Conservation (phyloP, 64 coral and sea anemone species). For the Montipora cactus region DNA sequence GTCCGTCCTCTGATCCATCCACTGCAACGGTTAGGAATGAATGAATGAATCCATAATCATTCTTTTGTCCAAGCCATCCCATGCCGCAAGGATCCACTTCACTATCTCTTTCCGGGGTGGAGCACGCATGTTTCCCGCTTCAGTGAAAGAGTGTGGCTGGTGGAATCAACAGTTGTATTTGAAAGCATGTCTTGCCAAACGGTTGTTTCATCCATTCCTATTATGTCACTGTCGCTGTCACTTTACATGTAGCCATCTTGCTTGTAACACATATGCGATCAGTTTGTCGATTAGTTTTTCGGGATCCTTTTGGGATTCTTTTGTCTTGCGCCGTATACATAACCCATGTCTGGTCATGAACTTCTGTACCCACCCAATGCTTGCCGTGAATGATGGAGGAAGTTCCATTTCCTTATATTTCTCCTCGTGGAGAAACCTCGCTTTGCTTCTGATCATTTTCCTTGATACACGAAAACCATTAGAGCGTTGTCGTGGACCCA, state of each 20-base stretch:
- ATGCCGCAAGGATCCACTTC: conserved; percentile 60
- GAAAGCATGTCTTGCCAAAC: too few species aligned
- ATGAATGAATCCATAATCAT: conserved; percentile 78
- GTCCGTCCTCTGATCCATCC: conserved; percentile 68
- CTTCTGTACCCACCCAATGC: conserved; percentile 52
- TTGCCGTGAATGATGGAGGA: conserved; percentile 77
- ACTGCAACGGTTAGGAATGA: conserved; percentile 63
- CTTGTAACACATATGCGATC: conserved; percentile 78
- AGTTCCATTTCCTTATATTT: conserved; percentile 77
- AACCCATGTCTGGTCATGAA: too few species aligned
- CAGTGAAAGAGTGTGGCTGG: conserved; percentile 55
- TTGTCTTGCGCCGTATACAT: too few species aligned
- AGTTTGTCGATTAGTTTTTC: conserved; percentile 79
- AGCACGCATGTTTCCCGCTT: conserved; percentile 82
- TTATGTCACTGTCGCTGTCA: conserved; percentile 37
- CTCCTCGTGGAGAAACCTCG: conserved; percentile 72
- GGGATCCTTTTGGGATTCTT: conserved; percentile 61
- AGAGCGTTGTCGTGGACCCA: not conserved
- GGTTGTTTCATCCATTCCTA: too few species aligned
- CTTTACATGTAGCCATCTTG: conserved; percentile 60
- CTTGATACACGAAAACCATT: conserved; percentile 81
- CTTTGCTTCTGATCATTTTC: conserved; percentile 83
- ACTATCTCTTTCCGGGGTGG: conserved; percentile 73
- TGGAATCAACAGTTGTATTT: too few species aligned
- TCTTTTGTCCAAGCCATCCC: conserved; percentile 80